These are phyloP conservation scores for Lipophrys pholis DNA, from an alignment of 2,113 vertebrate species.

Conservation along the genomic window DNA sequence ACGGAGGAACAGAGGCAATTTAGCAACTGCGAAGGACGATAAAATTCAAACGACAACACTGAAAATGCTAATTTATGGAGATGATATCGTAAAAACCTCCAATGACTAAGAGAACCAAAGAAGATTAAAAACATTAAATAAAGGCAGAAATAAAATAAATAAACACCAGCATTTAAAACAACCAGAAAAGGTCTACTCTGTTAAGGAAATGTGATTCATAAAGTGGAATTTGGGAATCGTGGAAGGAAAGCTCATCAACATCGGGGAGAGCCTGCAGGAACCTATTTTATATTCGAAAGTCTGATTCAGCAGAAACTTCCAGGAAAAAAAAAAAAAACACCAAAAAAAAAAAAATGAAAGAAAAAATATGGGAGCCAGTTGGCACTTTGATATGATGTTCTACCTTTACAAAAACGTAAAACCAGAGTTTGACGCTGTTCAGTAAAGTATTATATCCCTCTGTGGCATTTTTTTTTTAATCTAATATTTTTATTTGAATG, in stretches of 20 bases:
- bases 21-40: constrained; percentile 19
- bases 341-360: too few species aligned
- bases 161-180: neutral
- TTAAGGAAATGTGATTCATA: constrained; percentile 4
- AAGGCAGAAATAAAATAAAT: neutral
- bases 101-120: neutral
- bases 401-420: too few species aligned
- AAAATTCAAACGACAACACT: constrained; percentile 11
- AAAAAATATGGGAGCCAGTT: too few species aligned
- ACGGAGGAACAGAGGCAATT: constrained; percentile 27
- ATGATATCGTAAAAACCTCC: constrained; percentile 9
- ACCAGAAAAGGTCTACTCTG: neutral
- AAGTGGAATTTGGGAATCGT: neutral
- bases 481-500: too few species aligned
- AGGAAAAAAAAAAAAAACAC: too few species aligned
- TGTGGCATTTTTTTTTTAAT: too few species aligned
- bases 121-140: neutral
- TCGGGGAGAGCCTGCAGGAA: too few species aligned
- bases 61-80: constrained; percentile 13
- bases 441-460: too few species aligned
- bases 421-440: too few species aligned
- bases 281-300: too few species aligned
- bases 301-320: too few species aligned
- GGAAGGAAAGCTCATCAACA: neutral
- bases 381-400: too few species aligned